Conservation (phyloP, 1,140 invertebrate genomes). For the Aphelinus certus region DNA sequence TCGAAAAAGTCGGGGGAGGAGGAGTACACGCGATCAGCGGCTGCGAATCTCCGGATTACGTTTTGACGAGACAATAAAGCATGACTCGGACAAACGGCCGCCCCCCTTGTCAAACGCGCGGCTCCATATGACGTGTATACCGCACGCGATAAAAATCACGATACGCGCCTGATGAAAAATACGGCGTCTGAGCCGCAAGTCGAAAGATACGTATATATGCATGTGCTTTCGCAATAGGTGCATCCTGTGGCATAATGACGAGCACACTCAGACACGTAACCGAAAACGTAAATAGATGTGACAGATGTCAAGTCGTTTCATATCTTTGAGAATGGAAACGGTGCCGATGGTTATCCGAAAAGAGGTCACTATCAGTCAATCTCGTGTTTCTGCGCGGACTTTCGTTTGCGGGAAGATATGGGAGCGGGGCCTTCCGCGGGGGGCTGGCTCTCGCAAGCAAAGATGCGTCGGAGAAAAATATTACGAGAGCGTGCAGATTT, state of each 20-base stretch:
- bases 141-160: constrained; percentile 15
- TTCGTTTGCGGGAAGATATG: too few species aligned
- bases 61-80: constrained; percentile 3
- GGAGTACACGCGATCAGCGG: not conserved
- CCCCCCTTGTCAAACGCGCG: not conserved
- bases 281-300: constrained; percentile 16
- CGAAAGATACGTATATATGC: not conserved
- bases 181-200: not conserved
- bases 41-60: constrained; percentile 3
- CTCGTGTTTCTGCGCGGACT: too few species aligned
- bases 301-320: constrained; percentile 20
- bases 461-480: too few species aligned
- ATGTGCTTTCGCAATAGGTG: not conserved
- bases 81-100: constrained; percentile 7
- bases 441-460: too few species aligned
- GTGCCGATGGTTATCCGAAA: constrained; percentile 15
- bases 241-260: not conserved
- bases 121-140: not conserved
- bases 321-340: not conserved
- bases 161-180: not conserved
- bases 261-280: not conserved
- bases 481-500: too few species aligned
- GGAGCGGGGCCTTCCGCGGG: too few species aligned
- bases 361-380: not conserved
- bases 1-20: not conserved